Evolutionary conservation across 2,888 invertebrate genomes (phyloP), one percentile per base, ranked within the genome.

Genomic region (Aleiodes leptofemur): DNA sequence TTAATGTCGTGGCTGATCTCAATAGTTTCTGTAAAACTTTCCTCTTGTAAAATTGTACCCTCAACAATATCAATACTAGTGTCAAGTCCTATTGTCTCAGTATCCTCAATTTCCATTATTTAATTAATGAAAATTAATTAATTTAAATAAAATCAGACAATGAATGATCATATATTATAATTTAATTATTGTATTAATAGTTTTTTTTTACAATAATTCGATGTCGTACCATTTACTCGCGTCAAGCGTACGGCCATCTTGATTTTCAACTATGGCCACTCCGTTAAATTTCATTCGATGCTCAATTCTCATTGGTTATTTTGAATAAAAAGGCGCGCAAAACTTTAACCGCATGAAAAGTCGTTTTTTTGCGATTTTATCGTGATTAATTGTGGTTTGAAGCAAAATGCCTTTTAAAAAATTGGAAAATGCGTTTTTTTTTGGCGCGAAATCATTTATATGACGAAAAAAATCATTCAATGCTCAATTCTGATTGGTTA

Each of bases 241-340:
- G 77, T 78, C 79, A 71, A 79, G 76, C 77, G 69, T 73, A 76
- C 80, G 70, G 79, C 77, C 79, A 79, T 79, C 76, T 81, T 81
- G 78, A 53, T 64, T 73, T 73, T 77, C 76, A 66, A 48, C 55
- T 68, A 59, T 57, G 55, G 56, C 59, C 72, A 75, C 57, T 14
- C 38, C 23, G 48, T 13, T 38, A 38, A 38, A 38, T 7, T 38
- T 38, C 57, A 43, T 57, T 76, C 57, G 70, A 75, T 61, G 64
- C 75, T 72, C 9, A 31, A 5, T 59, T 59, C 16, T 69, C 73
- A 79, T 78, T 80, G 80, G 78, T 55, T 34, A 29, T 8, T 43
- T 69, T 59, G 51, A 74, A 74, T 69, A 51, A 13, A 51, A 51
- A 14, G 29, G 51, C 69, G 69, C 69, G 48, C 2, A n/a, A 31